Evolutionary conservation across 2,113 vertebrate species (phyloP).

Genomic region (Spermophilus dauricus): DNA sequence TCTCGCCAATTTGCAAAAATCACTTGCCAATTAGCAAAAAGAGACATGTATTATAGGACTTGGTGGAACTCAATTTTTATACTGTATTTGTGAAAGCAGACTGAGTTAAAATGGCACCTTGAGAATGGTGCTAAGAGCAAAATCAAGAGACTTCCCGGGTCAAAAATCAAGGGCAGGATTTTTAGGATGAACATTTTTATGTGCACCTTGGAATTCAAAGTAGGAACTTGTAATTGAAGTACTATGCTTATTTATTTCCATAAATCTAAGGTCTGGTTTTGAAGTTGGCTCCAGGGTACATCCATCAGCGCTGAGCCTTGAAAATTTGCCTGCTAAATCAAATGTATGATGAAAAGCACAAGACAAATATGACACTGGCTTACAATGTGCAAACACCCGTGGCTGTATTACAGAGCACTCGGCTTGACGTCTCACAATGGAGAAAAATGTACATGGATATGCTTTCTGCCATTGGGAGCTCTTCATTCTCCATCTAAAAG

Average conservation of each 20-base stretch:
- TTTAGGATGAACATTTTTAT: conserved; percentile 2
- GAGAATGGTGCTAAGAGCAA: not conserved
- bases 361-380: not conserved
- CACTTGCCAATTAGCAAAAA: not conserved
- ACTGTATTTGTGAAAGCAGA: not conserved
- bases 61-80: not conserved
- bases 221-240: conserved; percentile 51
- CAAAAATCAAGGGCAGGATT: conserved; percentile 52
- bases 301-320: conserved; percentile 44
- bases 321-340: conserved; percentile 55
- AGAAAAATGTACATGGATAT: not conserved
- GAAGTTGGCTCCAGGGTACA: conserved; percentile 39
- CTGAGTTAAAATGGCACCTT: conserved; percentile 48
- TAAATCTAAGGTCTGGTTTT: conserved; percentile 53
- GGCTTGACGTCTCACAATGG: not conserved
- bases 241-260: conserved; percentile 38
- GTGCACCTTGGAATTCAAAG: conserved; percentile 61
- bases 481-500: not conserved
- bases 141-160: not conserved
- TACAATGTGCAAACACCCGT: not conserved
- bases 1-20: not conserved
- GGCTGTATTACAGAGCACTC: not conserved
- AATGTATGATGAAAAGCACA: conserved; percentile 40
- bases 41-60: not conserved
- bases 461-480: not conserved